Percentiles rank a stretch among this genome's conserved stretches.
phyloP scores from a whole-genome alignment of 2,797 vertebrate genomes.

The Poliocrania exsul region DNA sequence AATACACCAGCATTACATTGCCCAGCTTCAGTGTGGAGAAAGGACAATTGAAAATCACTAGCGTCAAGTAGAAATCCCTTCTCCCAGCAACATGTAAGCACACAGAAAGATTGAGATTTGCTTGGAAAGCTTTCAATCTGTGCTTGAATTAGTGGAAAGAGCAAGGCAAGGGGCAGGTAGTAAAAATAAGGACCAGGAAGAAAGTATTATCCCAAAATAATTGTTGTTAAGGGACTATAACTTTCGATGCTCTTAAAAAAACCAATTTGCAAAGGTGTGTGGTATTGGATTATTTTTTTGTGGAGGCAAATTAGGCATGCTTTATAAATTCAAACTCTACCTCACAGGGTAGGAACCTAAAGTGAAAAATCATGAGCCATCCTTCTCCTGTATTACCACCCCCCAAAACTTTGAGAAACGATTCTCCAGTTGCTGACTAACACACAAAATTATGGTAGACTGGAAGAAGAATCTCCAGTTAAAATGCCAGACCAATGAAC shows the following conservation, averaged over 20 bases:
- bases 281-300: neutral
- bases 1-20: neutral
- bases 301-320: neutral
- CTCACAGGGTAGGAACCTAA: neutral
- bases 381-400: neutral
- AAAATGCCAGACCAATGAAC: neutral
- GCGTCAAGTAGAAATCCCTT: neutral
- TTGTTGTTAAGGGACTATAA: neutral
- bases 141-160: neutral
- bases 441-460: neutral
- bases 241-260: neutral
- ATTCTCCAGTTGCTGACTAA: neutral
- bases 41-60: neutral
- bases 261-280: neutral
- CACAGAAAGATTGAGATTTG: neutral
- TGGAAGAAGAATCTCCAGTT: neutral
- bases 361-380: neutral
- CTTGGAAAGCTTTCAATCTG: neutral
- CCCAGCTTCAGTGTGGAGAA: neutral
- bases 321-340: neutral
- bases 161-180: neutral
- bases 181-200: neutral
- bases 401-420: neutral
- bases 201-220: neutral
- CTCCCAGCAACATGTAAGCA: neutral